Conservation (phyloP, 2,113 vertebrate genomes). For the Triplophysa tibetana region DNA sequence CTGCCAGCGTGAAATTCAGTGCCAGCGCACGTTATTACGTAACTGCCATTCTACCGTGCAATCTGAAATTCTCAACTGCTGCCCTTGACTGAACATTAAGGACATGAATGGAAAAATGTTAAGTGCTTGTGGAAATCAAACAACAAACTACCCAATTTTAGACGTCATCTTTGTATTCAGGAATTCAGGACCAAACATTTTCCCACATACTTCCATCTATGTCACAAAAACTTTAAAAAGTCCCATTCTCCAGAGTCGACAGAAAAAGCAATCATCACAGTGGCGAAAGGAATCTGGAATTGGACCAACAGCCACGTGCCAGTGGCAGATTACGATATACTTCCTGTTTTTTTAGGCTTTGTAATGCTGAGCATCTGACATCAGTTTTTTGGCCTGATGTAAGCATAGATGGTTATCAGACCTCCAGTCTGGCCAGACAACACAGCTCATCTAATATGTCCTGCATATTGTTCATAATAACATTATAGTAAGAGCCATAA, state of each 20-base stretch:
- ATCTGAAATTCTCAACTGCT: constrained; percentile 25
- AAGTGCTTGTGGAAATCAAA: background rate
- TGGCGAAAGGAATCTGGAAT: constrained; percentile 33
- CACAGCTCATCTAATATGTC: constrained; percentile 61
- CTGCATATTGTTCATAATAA: constrained; percentile 45
- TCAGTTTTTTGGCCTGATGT: constrained; percentile 44
- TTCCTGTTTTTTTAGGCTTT: constrained; percentile 38
- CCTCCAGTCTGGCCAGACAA: constrained; percentile 51
- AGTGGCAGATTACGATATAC: constrained; percentile 27
- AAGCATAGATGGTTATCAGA: constrained; percentile 54
- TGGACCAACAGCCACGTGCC: constrained; percentile 22
- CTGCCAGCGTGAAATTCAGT: constrained; percentile 37
- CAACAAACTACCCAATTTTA: background rate
- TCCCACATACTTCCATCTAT: background rate
- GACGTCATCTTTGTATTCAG: background rate
- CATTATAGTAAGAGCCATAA: constrained; percentile 37
- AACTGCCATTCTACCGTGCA: constrained; percentile 14
- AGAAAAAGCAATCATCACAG: constrained; percentile 33
- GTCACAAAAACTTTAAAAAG: background rate
- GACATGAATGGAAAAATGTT: background rate
- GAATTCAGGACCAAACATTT: background rate
- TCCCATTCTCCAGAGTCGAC: background rate
- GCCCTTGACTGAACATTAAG: constrained; percentile 29
- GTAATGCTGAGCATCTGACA: constrained; percentile 50
- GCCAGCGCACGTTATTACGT: constrained; percentile 13